Evolutionary conservation across 2,797 vertebrate species (phyloP).

Genomic region (Tachyglossus aculeatus): DNA sequence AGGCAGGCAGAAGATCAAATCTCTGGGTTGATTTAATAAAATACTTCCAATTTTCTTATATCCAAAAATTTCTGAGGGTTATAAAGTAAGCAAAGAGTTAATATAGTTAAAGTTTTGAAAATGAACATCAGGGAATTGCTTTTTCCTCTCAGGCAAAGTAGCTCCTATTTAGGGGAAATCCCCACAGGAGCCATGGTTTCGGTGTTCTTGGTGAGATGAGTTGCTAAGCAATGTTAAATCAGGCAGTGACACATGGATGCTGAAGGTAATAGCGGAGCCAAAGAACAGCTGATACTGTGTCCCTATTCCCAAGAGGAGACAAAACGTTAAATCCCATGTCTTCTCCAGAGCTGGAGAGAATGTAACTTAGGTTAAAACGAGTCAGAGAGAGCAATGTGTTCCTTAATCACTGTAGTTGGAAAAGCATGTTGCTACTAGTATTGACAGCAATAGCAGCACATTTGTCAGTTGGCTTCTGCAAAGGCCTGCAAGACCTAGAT

Average conservation of each 20-base stretch:
- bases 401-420: neutral
- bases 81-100: neutral
- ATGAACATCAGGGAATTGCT: neutral
- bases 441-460: neutral
- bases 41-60: neutral
- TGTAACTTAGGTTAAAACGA: neutral
- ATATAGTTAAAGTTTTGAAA: conserved; percentile 3
- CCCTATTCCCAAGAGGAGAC: neutral
- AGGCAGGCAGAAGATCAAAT: neutral
- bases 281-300: neutral
- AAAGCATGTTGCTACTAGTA: neutral
- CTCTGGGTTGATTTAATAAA: neutral
- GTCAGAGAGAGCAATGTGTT: neutral
- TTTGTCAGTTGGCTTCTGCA: neutral
- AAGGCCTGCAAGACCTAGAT: neutral
- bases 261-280: neutral
- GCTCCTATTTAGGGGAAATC: conserved; percentile 14
- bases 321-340: neutral
- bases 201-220: conserved; percentile 1
- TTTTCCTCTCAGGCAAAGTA: neutral
- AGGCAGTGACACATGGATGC: neutral
- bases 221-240: neutral
- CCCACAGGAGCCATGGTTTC: neutral
- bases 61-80: neutral
- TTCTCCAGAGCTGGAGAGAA: conserved; percentile 16